Conservation (phyloP, 2,113 vertebrate genomes). For the Calidris pygmaea region DNA sequence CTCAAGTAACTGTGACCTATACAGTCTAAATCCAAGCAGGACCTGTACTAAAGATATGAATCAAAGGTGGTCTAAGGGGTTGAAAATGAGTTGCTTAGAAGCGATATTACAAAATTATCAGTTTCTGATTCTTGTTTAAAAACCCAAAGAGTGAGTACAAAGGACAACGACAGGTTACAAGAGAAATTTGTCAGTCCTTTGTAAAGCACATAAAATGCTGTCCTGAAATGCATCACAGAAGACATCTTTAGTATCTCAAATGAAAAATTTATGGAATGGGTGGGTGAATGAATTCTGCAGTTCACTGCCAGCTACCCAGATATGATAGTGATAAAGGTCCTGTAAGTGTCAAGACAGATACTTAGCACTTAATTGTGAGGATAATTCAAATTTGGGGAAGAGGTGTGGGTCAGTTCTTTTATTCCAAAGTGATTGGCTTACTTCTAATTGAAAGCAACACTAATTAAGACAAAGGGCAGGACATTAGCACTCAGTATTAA, state of each 20-base stretch:
- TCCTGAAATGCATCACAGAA: slow-evolving; percentile 45
- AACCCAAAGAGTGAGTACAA: neutral
- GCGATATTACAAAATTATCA: neutral
- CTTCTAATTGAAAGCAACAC: slow-evolving; percentile 54
- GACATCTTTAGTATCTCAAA: slow-evolving; percentile 45
- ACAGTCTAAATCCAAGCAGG: neutral
- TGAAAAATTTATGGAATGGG: slow-evolving; percentile 49
- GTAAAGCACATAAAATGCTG: neutral
- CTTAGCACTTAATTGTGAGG: slow-evolving; percentile 32
- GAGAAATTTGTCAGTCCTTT: slow-evolving; percentile 13
- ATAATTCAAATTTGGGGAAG: slow-evolving; percentile 51
- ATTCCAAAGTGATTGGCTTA: slow-evolving; percentile 6
- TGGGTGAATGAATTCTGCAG: slow-evolving; percentile 24
- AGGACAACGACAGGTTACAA: neutral
- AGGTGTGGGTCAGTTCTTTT: slow-evolving; percentile 25
- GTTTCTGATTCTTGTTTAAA: neutral
- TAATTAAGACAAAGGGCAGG: slow-evolving; percentile 47
- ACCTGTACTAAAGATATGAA: neutral
- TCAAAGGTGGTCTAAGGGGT: neutral
- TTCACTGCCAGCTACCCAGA: neutral
- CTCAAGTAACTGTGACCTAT: neutral
- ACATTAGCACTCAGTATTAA: slow-evolving; percentile 19
- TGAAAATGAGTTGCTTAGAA: neutral
- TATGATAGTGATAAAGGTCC: slow-evolving; percentile 21
- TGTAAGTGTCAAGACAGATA: slow-evolving; percentile 21